Evolutionary conservation across 1,140 invertebrate genomes (phyloP).

Genomic region (Hypothenemus hampei): DNA sequence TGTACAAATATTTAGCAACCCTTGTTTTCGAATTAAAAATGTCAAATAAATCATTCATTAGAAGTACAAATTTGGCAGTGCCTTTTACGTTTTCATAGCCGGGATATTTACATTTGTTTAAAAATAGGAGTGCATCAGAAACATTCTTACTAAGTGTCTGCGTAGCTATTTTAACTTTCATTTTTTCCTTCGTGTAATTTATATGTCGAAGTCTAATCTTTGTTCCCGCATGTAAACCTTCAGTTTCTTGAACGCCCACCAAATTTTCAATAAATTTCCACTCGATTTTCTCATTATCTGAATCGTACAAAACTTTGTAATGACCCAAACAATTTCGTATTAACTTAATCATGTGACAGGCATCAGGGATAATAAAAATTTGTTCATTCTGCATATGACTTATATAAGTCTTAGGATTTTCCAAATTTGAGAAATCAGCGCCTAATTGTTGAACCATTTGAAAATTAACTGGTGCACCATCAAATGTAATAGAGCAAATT

Average conservation of each 20-base stretch:
- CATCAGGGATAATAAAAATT: slow-evolving; percentile 21
- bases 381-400: slow-evolving; percentile 9
- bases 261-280: slow-evolving; percentile 26
- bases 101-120: slow-evolving; percentile 8
- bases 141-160: no score
- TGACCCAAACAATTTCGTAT: slow-evolving; percentile 20
- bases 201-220: slow-evolving; percentile 35
- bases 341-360: slow-evolving; percentile 26
- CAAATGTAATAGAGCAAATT: slow-evolving; percentile 35
- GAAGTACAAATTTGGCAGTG: slow-evolving; percentile 35
- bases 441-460: slow-evolving; percentile 34
- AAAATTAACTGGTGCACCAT: slow-evolving; percentile 29
- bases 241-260: slow-evolving; percentile 23
- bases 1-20: slow-evolving; percentile 25
- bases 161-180: slow-evolving; percentile 39
- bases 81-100: slow-evolving; percentile 31
- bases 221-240: slow-evolving; percentile 32
- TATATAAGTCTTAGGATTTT: slow-evolving; percentile 28
- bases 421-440: slow-evolving; percentile 28
- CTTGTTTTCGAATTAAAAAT: slow-evolving; percentile 35
- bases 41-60: slow-evolving; percentile 39
- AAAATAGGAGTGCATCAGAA: slow-evolving; percentile 29
- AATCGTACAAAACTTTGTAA: not conserved
- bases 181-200: slow-evolving; percentile 33
- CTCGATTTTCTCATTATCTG: slow-evolving; percentile 12